Conservation (phyloP, 2,797 vertebrate species). For the Pagetopsis macropterus region DNA sequence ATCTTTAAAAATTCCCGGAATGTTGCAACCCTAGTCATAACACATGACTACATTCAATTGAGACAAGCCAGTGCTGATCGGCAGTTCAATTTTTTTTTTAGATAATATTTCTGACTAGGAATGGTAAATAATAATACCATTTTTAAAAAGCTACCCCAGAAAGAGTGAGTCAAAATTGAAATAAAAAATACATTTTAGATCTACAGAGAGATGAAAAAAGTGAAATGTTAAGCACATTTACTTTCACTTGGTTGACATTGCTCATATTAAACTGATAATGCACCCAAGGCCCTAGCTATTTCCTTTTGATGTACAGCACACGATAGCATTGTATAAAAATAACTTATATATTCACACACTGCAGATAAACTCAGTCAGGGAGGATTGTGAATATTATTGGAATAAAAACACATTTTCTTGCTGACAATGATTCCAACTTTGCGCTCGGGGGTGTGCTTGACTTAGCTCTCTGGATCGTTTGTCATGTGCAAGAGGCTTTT, state of each 20-base stretch:
- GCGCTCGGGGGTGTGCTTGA: slow-evolving; percentile 53
- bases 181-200: slow-evolving; percentile 17
- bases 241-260: slow-evolving; percentile 31
- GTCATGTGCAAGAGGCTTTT: slow-evolving; percentile 56
- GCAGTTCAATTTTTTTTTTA: slow-evolving; percentile 29
- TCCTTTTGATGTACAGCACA: slow-evolving; percentile 29
- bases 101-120: background rate
- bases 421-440: slow-evolving; percentile 34
- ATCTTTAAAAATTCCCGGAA: too few species aligned
- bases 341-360: background rate
- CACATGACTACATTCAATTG: slow-evolving; percentile 7
- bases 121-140: background rate
- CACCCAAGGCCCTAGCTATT: slow-evolving; percentile 17
- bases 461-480: slow-evolving; percentile 52
- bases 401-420: slow-evolving; percentile 36
- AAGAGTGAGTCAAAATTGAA: slow-evolving; percentile 15
- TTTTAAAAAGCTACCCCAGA: background rate
- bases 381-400: slow-evolving; percentile 60
- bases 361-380: slow-evolving; percentile 36
- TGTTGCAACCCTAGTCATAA: background rate
- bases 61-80: slow-evolving; percentile 15
- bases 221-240: slow-evolving; percentile 18
- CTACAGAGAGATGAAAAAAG: slow-evolving; percentile 18
- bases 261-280: slow-evolving; percentile 36
- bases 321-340: slow-evolving; percentile 30